Conservation (phyloP, 2,797 vertebrate genomes). For the Taenioides sp. region DNA sequence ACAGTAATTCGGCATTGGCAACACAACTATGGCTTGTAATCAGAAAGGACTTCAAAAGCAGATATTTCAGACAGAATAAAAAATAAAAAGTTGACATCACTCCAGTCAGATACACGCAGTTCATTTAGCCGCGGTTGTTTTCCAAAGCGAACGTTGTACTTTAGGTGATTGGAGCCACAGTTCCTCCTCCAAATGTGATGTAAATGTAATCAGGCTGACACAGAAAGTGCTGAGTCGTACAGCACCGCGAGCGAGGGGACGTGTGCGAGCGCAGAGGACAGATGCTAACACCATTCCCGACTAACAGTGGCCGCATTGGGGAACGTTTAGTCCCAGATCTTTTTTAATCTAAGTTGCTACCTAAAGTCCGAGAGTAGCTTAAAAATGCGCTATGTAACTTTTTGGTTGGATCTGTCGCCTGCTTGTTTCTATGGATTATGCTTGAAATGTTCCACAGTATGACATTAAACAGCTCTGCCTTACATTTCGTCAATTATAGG, state of each 20-base stretch:
- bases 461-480: too few species aligned
- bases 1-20: too few species aligned
- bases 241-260: conserved; percentile 42
- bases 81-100: conserved; percentile 10
- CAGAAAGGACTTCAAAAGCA: not conserved
- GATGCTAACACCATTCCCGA: conserved; percentile 42
- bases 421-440: too few species aligned
- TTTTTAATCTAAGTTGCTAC: too few species aligned
- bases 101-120: conserved; percentile 22
- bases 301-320: conserved; percentile 10
- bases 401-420: too few species aligned
- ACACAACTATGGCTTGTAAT: not conserved
- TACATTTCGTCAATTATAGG: too few species aligned
- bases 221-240: conserved; percentile 57
- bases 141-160: conserved; percentile 26
- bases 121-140: conserved; percentile 43
- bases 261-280: conserved; percentile 47
- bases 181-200: conserved; percentile 50
- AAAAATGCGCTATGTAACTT: too few species aligned
- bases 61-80: conserved; percentile 23
- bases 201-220: conserved; percentile 60
- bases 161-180: conserved; percentile 47
- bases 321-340: not conserved
- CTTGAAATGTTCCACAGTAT: too few species aligned
- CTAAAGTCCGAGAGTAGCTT: too few species aligned